Evolutionary conservation across 1,140 invertebrate genomes (phyloP).

Genomic region (Bemisia tabaci): DNA sequence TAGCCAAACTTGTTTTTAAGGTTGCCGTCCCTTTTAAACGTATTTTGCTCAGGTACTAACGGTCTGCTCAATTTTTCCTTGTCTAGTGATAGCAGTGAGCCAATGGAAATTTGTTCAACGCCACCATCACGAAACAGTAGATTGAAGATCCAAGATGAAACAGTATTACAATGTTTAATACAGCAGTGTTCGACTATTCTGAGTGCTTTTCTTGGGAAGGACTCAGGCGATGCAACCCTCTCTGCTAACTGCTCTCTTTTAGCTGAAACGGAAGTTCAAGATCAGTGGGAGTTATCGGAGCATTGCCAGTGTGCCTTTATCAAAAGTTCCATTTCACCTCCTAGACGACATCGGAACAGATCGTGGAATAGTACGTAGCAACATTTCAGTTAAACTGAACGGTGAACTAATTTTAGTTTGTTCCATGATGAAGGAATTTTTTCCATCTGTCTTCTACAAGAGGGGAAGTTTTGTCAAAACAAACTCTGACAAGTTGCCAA

Average conservation of each 20-base stretch:
- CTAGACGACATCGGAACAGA: neutral
- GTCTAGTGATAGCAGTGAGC: neutral
- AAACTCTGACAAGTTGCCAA: no score
- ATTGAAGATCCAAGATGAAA: neutral
- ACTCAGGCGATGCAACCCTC: neutral
- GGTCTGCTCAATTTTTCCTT: neutral
- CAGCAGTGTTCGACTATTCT: neutral
- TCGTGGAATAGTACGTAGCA: neutral
- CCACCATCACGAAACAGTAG: neutral
- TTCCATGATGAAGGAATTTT: no score
- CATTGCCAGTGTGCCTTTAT: neutral
- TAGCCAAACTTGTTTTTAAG: no score
- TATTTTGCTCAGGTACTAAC: no score
- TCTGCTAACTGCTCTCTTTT: neutral
- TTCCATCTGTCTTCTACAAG: no score
- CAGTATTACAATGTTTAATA: neutral
- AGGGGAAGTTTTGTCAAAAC: no score
- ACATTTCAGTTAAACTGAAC: neutral
- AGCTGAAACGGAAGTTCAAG: neutral
- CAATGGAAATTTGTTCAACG: neutral
- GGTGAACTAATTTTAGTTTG: neutral
- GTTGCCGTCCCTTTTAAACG: no score
- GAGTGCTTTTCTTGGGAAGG: neutral
- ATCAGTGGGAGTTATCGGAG: neutral
- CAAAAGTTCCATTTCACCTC: neutral